Conservation (phyloP, 2,113 vertebrate species). For the Ctenomys sociabilis region DNA sequence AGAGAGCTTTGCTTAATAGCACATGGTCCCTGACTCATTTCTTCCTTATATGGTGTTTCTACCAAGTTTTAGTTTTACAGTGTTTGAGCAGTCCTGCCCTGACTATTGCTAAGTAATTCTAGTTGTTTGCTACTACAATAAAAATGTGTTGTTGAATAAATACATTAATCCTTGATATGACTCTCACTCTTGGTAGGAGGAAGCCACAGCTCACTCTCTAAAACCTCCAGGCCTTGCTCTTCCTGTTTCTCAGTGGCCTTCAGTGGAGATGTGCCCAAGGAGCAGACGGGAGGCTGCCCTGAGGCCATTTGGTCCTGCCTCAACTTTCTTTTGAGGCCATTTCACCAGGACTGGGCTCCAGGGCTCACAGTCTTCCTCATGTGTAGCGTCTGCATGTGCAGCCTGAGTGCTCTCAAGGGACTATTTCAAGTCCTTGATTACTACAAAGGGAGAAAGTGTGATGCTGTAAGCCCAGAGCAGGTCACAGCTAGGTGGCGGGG, state of each 20-base stretch:
- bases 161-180: background rate
- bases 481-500: background rate
- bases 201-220: background rate
- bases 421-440: background rate
- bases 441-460: background rate
- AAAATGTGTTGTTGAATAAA: background rate
- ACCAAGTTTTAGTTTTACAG: constrained; percentile 12
- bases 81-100: background rate
- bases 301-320: background rate
- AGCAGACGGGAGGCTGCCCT: background rate
- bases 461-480: background rate
- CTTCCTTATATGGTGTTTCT: background rate
- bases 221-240: background rate
- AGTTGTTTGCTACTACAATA: background rate
- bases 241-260: background rate
- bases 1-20: background rate
- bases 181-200: background rate
- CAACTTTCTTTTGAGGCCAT: background rate
- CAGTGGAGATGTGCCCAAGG: background rate
- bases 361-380: background rate
- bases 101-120: background rate
- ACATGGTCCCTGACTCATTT: background rate
- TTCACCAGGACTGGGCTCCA: no score
- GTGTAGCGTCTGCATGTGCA: background rate
- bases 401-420: constrained; percentile 13